Evolutionary conservation across 1,140 invertebrate genomes (phyloP), one percentile per base, ranked within the genome.

Genomic region (Cherax destructor): DNA sequence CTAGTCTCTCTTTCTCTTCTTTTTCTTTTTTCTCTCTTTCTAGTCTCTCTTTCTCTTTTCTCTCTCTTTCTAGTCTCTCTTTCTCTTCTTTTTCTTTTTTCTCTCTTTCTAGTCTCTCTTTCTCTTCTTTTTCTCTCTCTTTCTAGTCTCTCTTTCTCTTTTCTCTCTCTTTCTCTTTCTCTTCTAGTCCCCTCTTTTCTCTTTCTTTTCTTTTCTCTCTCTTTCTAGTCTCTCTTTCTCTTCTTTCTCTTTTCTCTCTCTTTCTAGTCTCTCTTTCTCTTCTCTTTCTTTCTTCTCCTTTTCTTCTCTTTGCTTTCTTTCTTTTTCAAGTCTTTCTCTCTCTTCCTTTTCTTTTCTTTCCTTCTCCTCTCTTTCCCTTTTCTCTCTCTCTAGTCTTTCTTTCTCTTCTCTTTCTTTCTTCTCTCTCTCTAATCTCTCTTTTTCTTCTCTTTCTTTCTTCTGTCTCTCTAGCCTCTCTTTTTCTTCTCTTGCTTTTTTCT

Each of bases 31-130:
- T n/a, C n/a, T n/a, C n/a, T n/a, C n/a, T n/a, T n/a, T n/a, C n/a
- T n/a, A n/a, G n/a, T n/a, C n/a, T n/a, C n/a, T n/a, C n/a, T n/a
- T n/a, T n/a, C n/a, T n/a, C n/a, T n/a, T n/a, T n/a, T n/a, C n/a
- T n/a, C n/a, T n/a, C n/a, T n/a, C n/a, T n/a, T n/a, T n/a, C n/a
- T n/a, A n/a, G n/a, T n/a, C n/a, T n/a, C n/a, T n/a, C n/a, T n/a
- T n/a, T n/a, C n/a, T n/a, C 59, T 85, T n/a, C 56, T 41, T 84
- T 18, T 86, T 79, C 56, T 79, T 56, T 65, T 24, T 85, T n/a
- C 83, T 76, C 49, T 65, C 10, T n/a, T n/a, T n/a, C n/a, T n/a
- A n/a, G n/a, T n/a, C n/a, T 30, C 47, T 41, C 6, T 79, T 69
- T 18, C 41, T 24, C 3, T 49, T 11, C 47, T 49, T 61, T 47